These are phyloP conservation scores for Choloepus didactylus DNA, from an alignment of 2,797 vertebrate genomes.

Conservation along the genomic window DNA sequence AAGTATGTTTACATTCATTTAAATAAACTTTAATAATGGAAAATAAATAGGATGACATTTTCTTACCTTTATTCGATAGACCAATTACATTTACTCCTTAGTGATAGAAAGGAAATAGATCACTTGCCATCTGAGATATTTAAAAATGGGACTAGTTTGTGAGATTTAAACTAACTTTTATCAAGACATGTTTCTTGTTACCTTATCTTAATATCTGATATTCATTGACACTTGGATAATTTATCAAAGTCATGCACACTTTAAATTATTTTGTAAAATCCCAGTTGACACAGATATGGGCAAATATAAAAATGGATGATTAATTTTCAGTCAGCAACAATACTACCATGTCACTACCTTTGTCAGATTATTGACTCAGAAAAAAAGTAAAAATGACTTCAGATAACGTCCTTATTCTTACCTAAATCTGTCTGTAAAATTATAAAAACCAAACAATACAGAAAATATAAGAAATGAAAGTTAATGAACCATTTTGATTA, in stretches of 20 bases:
- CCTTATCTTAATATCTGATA: not conserved
- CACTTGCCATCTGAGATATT: not conserved
- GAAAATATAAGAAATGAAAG: not conserved
- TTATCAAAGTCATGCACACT: not conserved
- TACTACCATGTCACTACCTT: not conserved
- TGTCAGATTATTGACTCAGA: not conserved
- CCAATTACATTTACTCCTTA: not conserved
- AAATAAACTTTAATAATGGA: not conserved
- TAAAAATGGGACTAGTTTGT: not conserved
- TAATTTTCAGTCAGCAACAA: conserved; percentile 24
- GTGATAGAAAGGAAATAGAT: not conserved
- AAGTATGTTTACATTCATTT: not conserved
- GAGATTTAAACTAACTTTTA: conserved; percentile 41
- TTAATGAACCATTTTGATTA: conserved; percentile 26
- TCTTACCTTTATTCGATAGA: not conserved
- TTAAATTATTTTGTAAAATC: conserved; percentile 49
- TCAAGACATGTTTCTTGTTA: conserved; percentile 10
- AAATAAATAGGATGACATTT: not conserved
- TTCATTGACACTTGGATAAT: conserved; percentile 15
- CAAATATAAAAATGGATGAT: not conserved
- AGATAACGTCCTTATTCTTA: not conserved
- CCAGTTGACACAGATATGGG: not conserved
- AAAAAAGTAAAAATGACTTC: not conserved
- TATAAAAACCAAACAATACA: not conserved
- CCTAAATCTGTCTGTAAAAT: not conserved